These are phyloP conservation scores for Ommatoiulus sabulosus DNA, from an alignment of 2,888 invertebrate species.

Conservation along the genomic window DNA sequence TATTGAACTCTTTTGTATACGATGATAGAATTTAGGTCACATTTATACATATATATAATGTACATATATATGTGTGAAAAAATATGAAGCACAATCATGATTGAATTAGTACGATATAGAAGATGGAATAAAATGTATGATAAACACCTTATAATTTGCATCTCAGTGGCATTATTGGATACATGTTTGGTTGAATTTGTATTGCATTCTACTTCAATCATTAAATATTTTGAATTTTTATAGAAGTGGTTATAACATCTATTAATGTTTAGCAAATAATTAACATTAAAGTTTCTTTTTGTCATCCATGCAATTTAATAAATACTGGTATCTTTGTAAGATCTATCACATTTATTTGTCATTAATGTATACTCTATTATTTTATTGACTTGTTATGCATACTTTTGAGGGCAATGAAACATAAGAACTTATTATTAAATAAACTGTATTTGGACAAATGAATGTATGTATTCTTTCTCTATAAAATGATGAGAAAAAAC, in stretches of 20 bases:
- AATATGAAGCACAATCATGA: not conserved
- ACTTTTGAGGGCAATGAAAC: not conserved
- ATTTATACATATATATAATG: not conserved
- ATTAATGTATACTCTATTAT: not conserved
- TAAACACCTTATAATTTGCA: not conserved
- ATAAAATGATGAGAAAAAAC: no score
- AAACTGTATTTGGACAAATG: no score
- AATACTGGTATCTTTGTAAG: not conserved
- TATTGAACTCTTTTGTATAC: slow-evolving; percentile 9
- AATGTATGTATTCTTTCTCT: no score
- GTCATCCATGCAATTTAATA: not conserved
- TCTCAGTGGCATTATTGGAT: not conserved
- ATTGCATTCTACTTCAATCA: not conserved
- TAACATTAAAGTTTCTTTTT: not conserved
- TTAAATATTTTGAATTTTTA: not conserved
- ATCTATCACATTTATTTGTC: not conserved
- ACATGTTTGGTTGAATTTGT: not conserved
- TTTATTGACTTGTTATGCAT: not conserved
- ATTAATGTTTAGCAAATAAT: not conserved
- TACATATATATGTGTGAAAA: not conserved
- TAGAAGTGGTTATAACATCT: not conserved
- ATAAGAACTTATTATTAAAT: no score
- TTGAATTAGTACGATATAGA: not conserved
- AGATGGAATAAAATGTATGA: not conserved
- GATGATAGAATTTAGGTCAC: not conserved